These are phyloP conservation scores for Herminia tarsipennalis DNA, from an alignment of 2,888 invertebrate genomes.

Conservation along the genomic window DNA sequence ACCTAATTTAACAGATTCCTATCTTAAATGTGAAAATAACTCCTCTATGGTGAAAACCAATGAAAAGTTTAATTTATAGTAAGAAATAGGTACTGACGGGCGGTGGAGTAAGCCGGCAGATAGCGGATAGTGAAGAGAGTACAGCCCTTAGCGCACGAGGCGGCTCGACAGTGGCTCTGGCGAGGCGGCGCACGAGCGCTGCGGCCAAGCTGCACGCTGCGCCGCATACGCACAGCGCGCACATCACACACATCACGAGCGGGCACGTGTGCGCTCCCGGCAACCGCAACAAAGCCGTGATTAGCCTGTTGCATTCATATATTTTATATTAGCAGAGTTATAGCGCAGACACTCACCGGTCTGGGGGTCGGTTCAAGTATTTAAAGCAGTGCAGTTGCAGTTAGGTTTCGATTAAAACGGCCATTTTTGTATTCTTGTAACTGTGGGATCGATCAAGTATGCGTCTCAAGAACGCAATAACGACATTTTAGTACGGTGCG, in stretches of 20 bases:
- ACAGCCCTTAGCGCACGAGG: slow-evolving; percentile 47
- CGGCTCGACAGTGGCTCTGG: slow-evolving; percentile 47
- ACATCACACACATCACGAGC: slow-evolving; percentile 44
- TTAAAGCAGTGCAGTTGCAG: neutral
- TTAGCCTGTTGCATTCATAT: slow-evolving; percentile 68
- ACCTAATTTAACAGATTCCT: slow-evolving; percentile 15
- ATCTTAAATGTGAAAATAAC: neutral
- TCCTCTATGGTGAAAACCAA: too few species aligned
- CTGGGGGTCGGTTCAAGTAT: too few species aligned
- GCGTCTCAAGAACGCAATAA: too few species aligned
- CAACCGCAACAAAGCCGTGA: slow-evolving; percentile 57
- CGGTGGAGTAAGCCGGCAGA: slow-evolving; percentile 48
- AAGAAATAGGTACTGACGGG: slow-evolving; percentile 28
- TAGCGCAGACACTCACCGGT: too few species aligned
- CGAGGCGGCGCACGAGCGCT: slow-evolving; percentile 53
- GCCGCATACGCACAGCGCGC: slow-evolving; percentile 54
- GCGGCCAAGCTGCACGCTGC: slow-evolving; percentile 52
- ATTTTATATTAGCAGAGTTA: too few species aligned
- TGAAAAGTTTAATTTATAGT: too few species aligned
- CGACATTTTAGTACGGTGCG: too few species aligned
- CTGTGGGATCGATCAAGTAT: too few species aligned
- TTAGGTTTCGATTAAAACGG: neutral
- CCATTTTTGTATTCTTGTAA: too few species aligned
- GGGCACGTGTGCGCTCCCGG: slow-evolving; percentile 54
- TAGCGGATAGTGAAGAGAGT: slow-evolving; percentile 44